Evolutionary conservation across 2,888 invertebrate species (phyloP).

Genomic region (Labia minor): DNA sequence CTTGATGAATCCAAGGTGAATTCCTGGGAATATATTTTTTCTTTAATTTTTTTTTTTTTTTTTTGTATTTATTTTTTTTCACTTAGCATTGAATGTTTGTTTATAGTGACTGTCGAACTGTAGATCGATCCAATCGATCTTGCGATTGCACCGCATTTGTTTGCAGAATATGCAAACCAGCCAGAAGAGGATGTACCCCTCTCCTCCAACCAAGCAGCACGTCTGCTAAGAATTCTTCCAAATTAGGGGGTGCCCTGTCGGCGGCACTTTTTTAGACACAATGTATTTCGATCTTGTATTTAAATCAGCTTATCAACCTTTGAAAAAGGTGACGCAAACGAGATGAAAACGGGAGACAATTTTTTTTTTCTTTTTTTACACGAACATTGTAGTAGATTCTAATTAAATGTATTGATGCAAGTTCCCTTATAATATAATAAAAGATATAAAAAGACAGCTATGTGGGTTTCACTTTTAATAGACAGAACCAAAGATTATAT

Average conservation of each 20-base stretch:
- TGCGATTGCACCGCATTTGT: not conserved
- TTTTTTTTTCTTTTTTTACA: too few species aligned
- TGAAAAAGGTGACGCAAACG: not conserved
- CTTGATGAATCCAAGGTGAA: not conserved
- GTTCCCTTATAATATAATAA: too few species aligned
- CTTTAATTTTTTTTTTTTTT: not conserved
- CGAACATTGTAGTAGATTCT: too few species aligned
- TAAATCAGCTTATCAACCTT: not conserved
- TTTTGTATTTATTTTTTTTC: not conserved
- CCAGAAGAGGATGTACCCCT: not conserved
- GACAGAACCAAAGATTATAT: too few species aligned
- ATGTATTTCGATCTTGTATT: conserved; percentile 1
- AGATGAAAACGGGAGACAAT: not conserved
- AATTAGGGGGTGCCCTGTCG: not conserved
- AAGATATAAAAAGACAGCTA: too few species aligned
- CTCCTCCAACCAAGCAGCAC: not conserved
- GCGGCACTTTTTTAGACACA: not conserved
- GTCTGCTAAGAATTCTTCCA: not conserved
- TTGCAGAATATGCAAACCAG: conserved; percentile 13
- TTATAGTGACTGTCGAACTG: not conserved
- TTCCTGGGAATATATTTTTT: not conserved
- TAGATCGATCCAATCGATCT: not conserved
- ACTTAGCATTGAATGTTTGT: not conserved
- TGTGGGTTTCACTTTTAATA: too few species aligned
- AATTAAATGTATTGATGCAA: too few species aligned